Base-by-base conservation (phyloP, 2,888 invertebrate genomes). In the Hirudinaria manillensis region DNA sequence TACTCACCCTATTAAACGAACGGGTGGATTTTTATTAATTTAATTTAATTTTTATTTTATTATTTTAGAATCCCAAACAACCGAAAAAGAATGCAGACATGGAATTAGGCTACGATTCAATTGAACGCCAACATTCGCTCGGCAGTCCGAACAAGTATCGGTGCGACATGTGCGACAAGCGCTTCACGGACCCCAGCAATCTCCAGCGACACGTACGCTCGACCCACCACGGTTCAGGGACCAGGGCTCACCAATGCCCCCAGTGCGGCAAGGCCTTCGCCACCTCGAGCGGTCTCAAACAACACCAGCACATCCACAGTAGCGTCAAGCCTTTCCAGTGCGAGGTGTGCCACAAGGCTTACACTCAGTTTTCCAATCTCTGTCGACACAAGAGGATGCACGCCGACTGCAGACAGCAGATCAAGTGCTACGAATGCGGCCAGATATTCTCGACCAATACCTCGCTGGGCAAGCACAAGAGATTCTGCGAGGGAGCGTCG, bases 361-460 rank as follows among this genome's bases (percentile, higher is more conserved):
- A 99, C 88, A 99, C 99, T 3, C 99, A 99, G 87, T 99, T 99
- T 87, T 98, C 97, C 56, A 99, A 99, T 86, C 89, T 99, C 83
- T 99, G 99, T 85, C 92, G 99, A n/a, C 99, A 99, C 88, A 96
- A 94, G 84, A 93, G 98, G 76, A 97, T 98, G 94, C 99, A 99
- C 88, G 91, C 92, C 75, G 92, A 93, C 84, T 98, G 97, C 86
- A 91, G 94, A 82, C 92, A 92, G 86, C 91, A 85, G 80, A 93
- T 93, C 83, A 94, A 94, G 88, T 98, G 97, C 87, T 90, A 89
- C 82, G 94, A 95, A 89, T 98, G 97, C 84, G 91, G 92, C 36
- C 93, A 95, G 84, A 91, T 92, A 51, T 98, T 97, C 87, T 91
- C 91, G 76, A 94, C 95, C 0, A 91, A 91, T 77, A 93, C 94